A percentile compares a stretch with the other conserved stretches of the same genome.
phyloP scores from a whole-genome alignment of 2,797 vertebrate species.

The Microcaecilia unicolor region DNA sequence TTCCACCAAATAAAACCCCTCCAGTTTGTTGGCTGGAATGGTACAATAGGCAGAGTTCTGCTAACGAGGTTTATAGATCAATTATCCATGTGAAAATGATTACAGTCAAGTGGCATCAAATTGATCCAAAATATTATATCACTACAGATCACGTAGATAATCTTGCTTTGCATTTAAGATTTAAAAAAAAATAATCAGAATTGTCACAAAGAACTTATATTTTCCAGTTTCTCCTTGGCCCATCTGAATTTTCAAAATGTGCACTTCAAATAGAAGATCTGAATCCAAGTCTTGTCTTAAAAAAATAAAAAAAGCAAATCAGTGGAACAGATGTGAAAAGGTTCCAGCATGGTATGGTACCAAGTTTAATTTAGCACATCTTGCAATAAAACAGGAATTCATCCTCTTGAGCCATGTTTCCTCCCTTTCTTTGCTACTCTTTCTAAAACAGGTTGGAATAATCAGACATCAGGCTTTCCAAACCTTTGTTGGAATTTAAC shows the following conservation, averaged over 20 bases:
- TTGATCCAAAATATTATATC: conserved; percentile 10
- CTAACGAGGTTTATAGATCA: conserved; percentile 16
- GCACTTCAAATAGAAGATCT: conserved; percentile 6
- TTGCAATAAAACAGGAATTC: conserved; percentile 6
- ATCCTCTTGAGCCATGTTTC: conserved; percentile 4
- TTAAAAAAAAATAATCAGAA: background rate
- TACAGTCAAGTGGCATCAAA: background rate
- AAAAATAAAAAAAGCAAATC: conserved; percentile 12
- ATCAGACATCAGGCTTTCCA: too few species aligned
- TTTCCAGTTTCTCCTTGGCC: conserved; percentile 14
- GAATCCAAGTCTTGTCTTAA: background rate
- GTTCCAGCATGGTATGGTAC: conserved; percentile 4
- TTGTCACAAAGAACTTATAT: background rate
- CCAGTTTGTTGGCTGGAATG: background rate
- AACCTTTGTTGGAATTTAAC: too few species aligned
- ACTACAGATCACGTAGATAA: background rate
- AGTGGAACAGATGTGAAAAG: background rate
- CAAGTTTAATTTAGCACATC: conserved; percentile 9
- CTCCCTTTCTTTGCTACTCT: background rate
- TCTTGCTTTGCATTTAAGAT: conserved; percentile 2
- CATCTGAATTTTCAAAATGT: background rate
- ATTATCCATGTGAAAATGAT: conserved; percentile 14
- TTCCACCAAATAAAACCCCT: too few species aligned
- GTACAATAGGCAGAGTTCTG: background rate
- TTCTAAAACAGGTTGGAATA: too few species aligned